These are phyloP conservation scores for Dromaius novaehollandiae DNA, from an alignment of 2,113 vertebrate species.

Conservation along the genomic window DNA sequence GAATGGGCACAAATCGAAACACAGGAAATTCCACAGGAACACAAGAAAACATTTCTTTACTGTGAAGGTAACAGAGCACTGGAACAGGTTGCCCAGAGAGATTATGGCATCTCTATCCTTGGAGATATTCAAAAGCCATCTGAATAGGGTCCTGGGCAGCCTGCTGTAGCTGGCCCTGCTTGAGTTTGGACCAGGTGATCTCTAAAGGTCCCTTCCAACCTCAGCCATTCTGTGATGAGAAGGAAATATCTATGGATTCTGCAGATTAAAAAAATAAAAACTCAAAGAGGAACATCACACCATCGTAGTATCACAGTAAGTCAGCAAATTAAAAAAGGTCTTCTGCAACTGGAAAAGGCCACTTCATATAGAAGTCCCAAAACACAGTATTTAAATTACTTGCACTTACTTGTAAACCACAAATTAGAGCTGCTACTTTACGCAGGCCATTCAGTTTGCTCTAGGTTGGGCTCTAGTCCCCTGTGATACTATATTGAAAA, in stretches of 20 bases:
- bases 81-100: too few species aligned
- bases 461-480: not conserved
- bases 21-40: too few species aligned
- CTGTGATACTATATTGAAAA: not conserved
- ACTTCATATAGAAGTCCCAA: not conserved
- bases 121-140: too few species aligned
- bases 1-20: too few species aligned
- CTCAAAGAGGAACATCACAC: too few species aligned
- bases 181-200: not conserved
- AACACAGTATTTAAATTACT: not conserved
- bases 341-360: not conserved
- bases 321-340: too few species aligned
- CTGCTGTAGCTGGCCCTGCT: not conserved
- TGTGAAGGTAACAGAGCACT: too few species aligned
- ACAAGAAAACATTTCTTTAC: too few species aligned
- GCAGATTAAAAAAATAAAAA: not conserved
- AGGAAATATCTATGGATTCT: not conserved
- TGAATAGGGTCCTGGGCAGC: too few species aligned
- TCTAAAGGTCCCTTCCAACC: not conserved
- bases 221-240: not conserved
- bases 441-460: fast-evolving
- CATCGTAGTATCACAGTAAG: too few species aligned
- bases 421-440: not conserved
- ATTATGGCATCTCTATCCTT: too few species aligned
- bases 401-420: not conserved